Evolutionary conservation across 2,888 invertebrate genomes (phyloP).

Genomic region (Auanema freiburgensis): DNA sequence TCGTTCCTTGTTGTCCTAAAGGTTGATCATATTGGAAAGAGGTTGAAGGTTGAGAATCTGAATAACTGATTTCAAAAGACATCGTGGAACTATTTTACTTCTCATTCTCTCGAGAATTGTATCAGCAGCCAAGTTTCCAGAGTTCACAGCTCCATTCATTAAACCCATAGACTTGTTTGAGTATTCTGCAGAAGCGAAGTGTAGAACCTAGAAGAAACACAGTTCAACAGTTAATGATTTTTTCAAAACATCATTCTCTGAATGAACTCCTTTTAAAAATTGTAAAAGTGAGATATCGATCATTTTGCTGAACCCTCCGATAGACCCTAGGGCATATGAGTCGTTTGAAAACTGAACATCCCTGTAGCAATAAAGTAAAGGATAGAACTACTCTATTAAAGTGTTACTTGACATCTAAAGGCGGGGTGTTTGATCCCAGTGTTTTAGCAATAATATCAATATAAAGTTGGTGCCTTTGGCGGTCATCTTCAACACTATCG

Average conservation of each 20-base stretch:
- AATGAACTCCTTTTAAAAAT: conserved; percentile 30
- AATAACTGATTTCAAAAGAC: too few relatives aligned
- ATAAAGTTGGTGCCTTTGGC: conserved; percentile 28
- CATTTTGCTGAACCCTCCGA: conserved; percentile 37
- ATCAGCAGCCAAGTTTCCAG: conserved; percentile 32
- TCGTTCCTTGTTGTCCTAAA: too few relatives aligned
- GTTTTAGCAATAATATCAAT: conserved; percentile 27
- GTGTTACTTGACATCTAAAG: conserved; percentile 34
- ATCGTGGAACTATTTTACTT: not conserved
- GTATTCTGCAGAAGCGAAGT: conserved; percentile 48
- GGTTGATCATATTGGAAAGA: too few relatives aligned
- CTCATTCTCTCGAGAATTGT: not conserved
- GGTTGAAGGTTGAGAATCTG: too few relatives aligned
- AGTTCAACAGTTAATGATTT: too few relatives aligned
- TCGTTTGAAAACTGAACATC: conserved; percentile 47
- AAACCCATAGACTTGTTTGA: conserved; percentile 38
- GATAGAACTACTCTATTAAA: conserved; percentile 6
- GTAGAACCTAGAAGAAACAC: not conserved
- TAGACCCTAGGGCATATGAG: conserved; percentile 37
- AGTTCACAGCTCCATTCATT: conserved; percentile 51
- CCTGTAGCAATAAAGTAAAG: conserved; percentile 23
- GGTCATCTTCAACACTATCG: conserved; percentile 24
- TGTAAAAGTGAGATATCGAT: conserved; percentile 26
- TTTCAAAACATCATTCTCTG: conserved; percentile 27
- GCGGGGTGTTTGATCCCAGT: conserved; percentile 25